Base-by-base conservation (phyloP, 2,888 invertebrate genomes). In the Elegia similella region DNA sequence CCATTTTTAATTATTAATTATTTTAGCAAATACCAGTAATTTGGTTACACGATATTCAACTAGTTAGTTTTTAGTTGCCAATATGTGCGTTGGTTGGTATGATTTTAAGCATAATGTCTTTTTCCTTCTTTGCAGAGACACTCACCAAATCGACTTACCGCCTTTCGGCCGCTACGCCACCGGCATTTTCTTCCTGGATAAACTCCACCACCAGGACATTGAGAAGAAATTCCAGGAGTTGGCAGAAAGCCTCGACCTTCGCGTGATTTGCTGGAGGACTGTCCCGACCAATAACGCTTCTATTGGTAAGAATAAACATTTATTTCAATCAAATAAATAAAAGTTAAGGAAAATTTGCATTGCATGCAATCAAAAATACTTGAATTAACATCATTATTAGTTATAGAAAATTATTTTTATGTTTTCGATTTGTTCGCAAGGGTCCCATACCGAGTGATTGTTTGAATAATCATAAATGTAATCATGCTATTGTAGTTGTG, bases 141-240 rank as follows among this genome's bases (percentile, higher is more conserved):
- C 94, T 64, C 94, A 95, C 73, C 96, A 95, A 71, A 93, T 98
- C 61, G 94, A 95, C 65, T 92, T 99, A 70, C 99, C 99, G 7
- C 93, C 95, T 16, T 94, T 95, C 72, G 99, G 98, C 5, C 93
- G 94, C 67, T 99, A 99, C 92, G 99, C 99, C 56, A 99, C 99
- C 16, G 99, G 99, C 61, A 97, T 99, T 65, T 94, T 99, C 78
- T 99, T 97, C 90, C 92, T 99, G 84, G 98, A 98, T 84, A 95
- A 96, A 81, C 92, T 94, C 53, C 95, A 96, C 73, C 96, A 96
- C 73, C 92, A 94, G 72, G 94, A 95, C 69, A 95, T 95, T 57
- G 97, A 98, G 88, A 93, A 93, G 67, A 95, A 95, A 71, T 98
- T 99, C 84, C 93, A 94, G 62, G 94, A 93, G 65, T 91, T 99